These are phyloP conservation scores for Tubulanus polymorphus DNA, from an alignment of 2,888 invertebrate species.

Conservation along the genomic window DNA sequence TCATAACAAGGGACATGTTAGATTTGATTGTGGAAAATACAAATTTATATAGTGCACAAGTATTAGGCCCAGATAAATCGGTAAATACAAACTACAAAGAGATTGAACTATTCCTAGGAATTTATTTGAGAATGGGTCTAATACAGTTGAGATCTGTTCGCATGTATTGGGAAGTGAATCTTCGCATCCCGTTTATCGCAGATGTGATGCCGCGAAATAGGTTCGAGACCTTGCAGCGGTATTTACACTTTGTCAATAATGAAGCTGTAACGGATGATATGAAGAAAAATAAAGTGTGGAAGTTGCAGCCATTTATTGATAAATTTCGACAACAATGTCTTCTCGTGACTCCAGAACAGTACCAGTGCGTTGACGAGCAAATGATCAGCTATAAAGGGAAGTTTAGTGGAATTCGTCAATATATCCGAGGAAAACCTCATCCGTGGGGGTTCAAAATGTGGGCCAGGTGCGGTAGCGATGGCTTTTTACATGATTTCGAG, in stretches of 20 bases:
- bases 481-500: constrained; percentile 13
- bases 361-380: neutral
- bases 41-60: constrained; percentile 4
- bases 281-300: constrained; percentile 2
- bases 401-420: neutral
- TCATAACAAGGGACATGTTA: neutral
- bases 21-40: neutral
- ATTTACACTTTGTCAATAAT: constrained; percentile 2
- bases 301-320: neutral
- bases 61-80: constrained; percentile 2
- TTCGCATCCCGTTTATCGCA: neutral
- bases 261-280: constrained; percentile 1
- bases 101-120: constrained; percentile 9
- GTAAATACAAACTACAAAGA: constrained; percentile 9
- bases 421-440: constrained; percentile 1
- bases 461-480: neutral
- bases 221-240: neutral
- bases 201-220: neutral
- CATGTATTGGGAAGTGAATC: neutral
- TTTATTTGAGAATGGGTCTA: constrained; percentile 14
- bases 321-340: neutral
- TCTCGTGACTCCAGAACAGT: neutral
- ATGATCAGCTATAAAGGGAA: neutral
- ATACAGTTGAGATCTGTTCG: constrained; percentile 6
- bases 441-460: neutral